Evolutionary conservation across 1,140 invertebrate species (phyloP), one percentile per base, ranked within the genome.

Genomic region (Drosophila pectinifera): DNA sequence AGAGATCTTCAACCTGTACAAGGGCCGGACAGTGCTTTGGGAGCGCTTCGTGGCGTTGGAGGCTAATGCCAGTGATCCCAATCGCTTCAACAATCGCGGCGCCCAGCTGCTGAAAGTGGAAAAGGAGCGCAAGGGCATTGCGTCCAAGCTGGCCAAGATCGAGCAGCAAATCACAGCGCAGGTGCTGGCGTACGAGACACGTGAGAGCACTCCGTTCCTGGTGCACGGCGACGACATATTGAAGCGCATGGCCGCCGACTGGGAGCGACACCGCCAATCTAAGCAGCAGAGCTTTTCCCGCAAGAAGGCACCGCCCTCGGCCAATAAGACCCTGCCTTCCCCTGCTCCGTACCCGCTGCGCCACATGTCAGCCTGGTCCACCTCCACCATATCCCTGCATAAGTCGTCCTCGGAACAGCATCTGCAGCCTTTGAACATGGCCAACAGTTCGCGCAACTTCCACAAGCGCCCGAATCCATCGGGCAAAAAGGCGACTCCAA

Each of bases 101-200:
- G 97, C 97, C 0, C 95, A 96, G 73, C 93, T 98, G 10, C 92
- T 98, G 0, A 94, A 94, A 20, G 97, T 98, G 90, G 97, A 98
- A 92, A 97, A 96, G 77, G 96, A 96, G 79, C 93, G 97, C 8
- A 98, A 96, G 83, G 90, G 92, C 4, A 94, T 95, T 13, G 92
- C 95, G 1, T 94, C 93, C 43, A 96, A 95, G 93, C 74, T 95
- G 38, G 94, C 95, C 0, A 95, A 95, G 92, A 94, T 96, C 22
- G 95, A 96, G 90, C 92, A 93, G 3, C 93, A 95, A 83, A 93
- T 96, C 1, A 92, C 90, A 4, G 91, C 93, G 1, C 57, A 94
- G 38, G 93, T 91, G 8, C 53, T 64, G 16, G 73, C 94, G 2
- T 96, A 94, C 80, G 93, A 95, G 80, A 73, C 73, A 1, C 90